Evolutionary conservation across 2,888 invertebrate genomes (phyloP), one percentile per base, ranked within the genome.

Genomic region (Drosophila greeni): DNA sequence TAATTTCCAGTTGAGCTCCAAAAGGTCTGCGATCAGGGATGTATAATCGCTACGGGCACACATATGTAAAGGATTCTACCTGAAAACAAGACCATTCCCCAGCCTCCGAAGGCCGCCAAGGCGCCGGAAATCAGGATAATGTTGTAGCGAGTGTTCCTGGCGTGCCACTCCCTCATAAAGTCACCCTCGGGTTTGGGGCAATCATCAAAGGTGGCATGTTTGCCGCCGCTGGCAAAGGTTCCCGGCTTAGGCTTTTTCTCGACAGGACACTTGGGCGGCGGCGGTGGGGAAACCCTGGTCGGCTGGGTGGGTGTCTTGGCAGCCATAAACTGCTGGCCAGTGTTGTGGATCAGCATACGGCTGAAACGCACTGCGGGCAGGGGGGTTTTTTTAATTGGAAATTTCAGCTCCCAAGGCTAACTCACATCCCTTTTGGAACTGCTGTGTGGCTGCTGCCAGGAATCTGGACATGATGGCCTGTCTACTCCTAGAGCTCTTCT

Each of bases 61-160:
- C 11, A 3, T 31, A 23, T 40, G 11, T 12, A 23, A 31, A 5
- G 20, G n/a, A 51, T 39, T 43, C 37, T 56, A 60, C 59, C 59
- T 56, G 59, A 33, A 12, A 57, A 39, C 5, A 60, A 4, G 3
- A 45, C 45, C 5, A 12, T 1, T 1, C 37, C 45, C 57, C 56
- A 33, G 4, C 56, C 3, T 5, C 81, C 76, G 14, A 72, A 20
- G 0, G 73, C 1, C 0, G 70, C 78, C 40, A 73, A 0, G 0
- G 73, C 1, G 0, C 83, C 76, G 8, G 64, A 68, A 0, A 76
- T 0, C 1, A 82, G 20, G 0, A 78, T 2, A 23, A 82, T 11
- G 43, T 75, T 81, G 26, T 81, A 83, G 20, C 66, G 76, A 23
- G 57, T 6, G 36, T 82, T 82, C 56, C 78, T 82, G 23, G 71